Base-by-base conservation (phyloP, 2,113 vertebrate species). In the Myodes glareolus region DNA sequence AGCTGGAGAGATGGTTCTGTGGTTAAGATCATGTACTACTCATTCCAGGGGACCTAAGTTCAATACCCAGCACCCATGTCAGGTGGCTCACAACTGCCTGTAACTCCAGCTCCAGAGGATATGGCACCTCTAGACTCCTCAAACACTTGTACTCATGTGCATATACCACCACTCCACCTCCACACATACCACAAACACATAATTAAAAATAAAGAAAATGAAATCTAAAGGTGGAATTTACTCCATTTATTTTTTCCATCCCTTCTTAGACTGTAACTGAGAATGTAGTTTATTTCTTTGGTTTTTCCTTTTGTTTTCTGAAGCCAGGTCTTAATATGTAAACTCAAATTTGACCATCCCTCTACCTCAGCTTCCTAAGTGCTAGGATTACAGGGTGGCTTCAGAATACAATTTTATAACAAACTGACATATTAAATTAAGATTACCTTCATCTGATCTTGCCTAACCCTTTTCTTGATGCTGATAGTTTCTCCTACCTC, bases 321-420 rank as follows among this genome's bases (percentile, higher is more conserved):
- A 78, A 63, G 50, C 13, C 16, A 14, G 31, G 17, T 67, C 58
- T 65, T 39, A 45, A 3, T 67, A n/a, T 50, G 23, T 65, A 67
- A 33, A 14, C 75, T 47, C 52, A 47, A 77, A 29, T 61, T 17
- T 65, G 19, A 13, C 10, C 13, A 10, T 67, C 42, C 75, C 78
- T 61, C n/a, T 63, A 31, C 72, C 52, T 90, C 17, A 76, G 39
- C n/a, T 17, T 61, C 88, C 21, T 27, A 78, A 25, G 23, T n/a
- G 7, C 55, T 76, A 50, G 29, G 27, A 61, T 89, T 61, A 63
- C 55, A 63, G 39, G 11, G 21, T 65, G 52, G 31, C 39, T n/a
- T 65, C 85, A 72, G 55, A 75, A 92, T 58, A 63, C 29, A 80
- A 86, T 70, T 92, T 88, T 88, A 92, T 84, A 88, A 91, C 29